These are phyloP conservation scores for Atrichornis clamosus DNA, from an alignment of 2,113 vertebrate genomes.

Conservation along the genomic window DNA sequence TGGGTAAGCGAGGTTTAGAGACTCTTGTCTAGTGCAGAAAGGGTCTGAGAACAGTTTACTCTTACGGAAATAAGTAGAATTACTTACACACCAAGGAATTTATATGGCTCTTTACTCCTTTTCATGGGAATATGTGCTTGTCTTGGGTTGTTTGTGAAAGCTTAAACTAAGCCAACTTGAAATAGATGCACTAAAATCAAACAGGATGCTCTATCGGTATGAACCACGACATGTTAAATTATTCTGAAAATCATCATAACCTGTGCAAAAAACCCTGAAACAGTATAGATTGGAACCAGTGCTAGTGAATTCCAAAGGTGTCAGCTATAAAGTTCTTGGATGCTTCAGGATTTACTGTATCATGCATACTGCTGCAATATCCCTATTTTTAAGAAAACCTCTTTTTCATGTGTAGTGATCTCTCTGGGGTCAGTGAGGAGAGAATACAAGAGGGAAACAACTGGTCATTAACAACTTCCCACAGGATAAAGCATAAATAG, in stretches of 20 bases:
- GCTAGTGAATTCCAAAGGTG: neutral
- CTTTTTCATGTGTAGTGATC: neutral
- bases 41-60: neutral
- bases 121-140: neutral
- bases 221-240: neutral
- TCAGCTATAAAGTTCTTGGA: neutral
- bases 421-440: neutral
- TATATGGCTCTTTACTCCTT: neutral
- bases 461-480: slow-evolving; percentile 17
- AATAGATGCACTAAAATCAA: neutral
- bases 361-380: neutral
- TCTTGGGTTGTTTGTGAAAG: neutral
- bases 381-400: neutral
- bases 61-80: neutral
- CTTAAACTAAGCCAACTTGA: neutral
- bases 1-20: neutral
- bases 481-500: neutral
- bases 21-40: neutral
- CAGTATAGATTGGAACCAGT: fast-evolving
- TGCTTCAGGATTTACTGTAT: neutral
- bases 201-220: neutral
- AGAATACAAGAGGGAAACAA: neutral
- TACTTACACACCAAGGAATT: neutral
- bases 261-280: neutral
- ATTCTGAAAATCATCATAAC: neutral